Base-by-base conservation (phyloP, 2,113 vertebrate genomes). In the Trachemys scripta region DNA sequence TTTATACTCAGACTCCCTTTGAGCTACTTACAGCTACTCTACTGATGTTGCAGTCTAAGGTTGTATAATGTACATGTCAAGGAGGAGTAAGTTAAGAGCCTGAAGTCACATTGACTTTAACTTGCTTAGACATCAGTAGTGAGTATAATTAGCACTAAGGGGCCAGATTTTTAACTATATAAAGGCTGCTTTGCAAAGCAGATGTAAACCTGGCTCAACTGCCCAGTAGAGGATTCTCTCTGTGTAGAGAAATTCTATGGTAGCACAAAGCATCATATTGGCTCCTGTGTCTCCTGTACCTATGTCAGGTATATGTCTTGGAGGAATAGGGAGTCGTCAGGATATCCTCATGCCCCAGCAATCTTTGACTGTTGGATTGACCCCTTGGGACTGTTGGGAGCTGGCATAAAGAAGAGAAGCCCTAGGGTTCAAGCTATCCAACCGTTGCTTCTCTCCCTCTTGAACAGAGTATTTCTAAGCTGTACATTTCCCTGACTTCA, bases 41-140 rank as follows among this genome's bases (percentile, higher is more conserved):
- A 2, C 72, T 51, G 50, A 14, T 82, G 50, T 84, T 80, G 82
- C 59, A 54, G 35, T 69, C 14, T n/a, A 90, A 84, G 0, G 1
- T 25, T 86, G 20, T 84, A 59, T 84, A 92, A 57, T 84, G 80
- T 82, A 80, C 14, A 8, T 47, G 22, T 78, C 75, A 78, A 78
- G 13, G 75, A 85, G 31, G 20, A 85, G 27, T 85, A 53, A 29
- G 42, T 78, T 78, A 27, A 78, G 42, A 47, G 22, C 13, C 5
- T 85, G 82, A 95, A 96, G 89, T 94, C 59, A 59, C n/a, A 92
- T 85, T 89, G 54, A 54, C 47, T 93, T 78, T 76, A 69, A 90
- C 88, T 79, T 90, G 47, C 89, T 0, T 0, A 90, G 83, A 6
- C 31, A 87, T 93, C 91, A 94, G 85, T 87, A 92, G 11, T 93